Percentiles rank a stretch among this genome's conserved stretches.
Conservation (phyloP, 2,888 invertebrate species). For the Panzeria rudis region DNA sequence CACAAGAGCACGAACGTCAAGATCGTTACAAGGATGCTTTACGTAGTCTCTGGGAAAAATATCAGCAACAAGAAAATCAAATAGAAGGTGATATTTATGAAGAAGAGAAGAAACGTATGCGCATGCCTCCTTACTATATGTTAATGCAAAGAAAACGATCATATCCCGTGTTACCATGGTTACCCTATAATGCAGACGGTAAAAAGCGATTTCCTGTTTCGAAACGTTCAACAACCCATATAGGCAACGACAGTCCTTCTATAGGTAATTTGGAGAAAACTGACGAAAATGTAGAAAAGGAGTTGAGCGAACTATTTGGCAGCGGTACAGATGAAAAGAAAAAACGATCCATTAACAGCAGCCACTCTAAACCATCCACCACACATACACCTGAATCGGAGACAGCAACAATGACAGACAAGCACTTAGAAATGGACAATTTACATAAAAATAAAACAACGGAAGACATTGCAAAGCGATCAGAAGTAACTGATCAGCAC, state of each 20-base stretch:
- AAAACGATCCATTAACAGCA: conserved; percentile 84
- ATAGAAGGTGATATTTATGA: conserved; percentile 80
- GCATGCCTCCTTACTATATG: conserved; percentile 80
- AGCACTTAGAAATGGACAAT: conserved; percentile 76
- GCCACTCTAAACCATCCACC: conserved; percentile 65
- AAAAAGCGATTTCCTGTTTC: conserved; percentile 88
- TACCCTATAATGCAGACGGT: conserved; percentile 81
- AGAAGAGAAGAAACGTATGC: conserved; percentile 80
- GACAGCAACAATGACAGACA: conserved; percentile 74
- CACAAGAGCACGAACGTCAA: conserved; percentile 81
- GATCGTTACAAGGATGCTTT: conserved; percentile 81
- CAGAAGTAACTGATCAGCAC: conserved; percentile 40
- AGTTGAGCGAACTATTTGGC: conserved; percentile 88
- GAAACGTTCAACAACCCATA: conserved; percentile 87
- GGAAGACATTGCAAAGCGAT: conserved; percentile 22
- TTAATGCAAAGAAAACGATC: conserved; percentile 82
- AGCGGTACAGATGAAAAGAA: conserved; percentile 83
- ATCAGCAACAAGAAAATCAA: conserved; percentile 82
- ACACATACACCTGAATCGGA: conserved; percentile 73
- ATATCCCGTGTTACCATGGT: conserved; percentile 83
- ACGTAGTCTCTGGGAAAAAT: conserved; percentile 82
- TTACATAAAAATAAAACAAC: conserved; percentile 61
- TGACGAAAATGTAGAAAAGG: conserved; percentile 89
- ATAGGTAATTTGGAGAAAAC: conserved; percentile 84
- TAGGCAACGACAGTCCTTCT: conserved; percentile 78